A percentile compares a stretch with the other conserved stretches of the same genome.
phyloP scores from a whole-genome alignment of 2,797 vertebrate species.

The Triplophysa yarkandensis region DNA sequence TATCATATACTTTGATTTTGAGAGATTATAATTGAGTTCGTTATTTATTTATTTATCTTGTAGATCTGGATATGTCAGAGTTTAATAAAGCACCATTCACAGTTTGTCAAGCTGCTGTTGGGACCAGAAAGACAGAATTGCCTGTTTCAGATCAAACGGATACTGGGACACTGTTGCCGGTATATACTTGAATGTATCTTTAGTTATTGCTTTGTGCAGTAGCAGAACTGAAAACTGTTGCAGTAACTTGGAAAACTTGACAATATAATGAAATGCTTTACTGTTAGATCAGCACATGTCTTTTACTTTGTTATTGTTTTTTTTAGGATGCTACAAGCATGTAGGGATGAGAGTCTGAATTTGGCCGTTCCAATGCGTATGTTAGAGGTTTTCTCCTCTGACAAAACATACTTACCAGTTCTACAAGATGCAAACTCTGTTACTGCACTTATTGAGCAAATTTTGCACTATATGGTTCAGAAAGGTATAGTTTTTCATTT shows the following conservation, averaged over 20 bases:
- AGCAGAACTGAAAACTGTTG: neutral
- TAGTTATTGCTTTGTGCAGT: neutral
- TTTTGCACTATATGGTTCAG: constrained; percentile 98
- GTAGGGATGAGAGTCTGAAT: constrained; percentile 88
- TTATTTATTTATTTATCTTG: constrained; percentile 32
- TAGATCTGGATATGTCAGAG: constrained; percentile 97
- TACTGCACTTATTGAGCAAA: constrained; percentile 90
- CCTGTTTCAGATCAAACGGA: constrained; percentile 94
- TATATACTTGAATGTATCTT: constrained; percentile 31
- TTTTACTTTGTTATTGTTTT: neutral
- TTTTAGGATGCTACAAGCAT: constrained; percentile 85
- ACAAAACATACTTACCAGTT: constrained; percentile 87
- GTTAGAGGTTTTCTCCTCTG: constrained; percentile 94
- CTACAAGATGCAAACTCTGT: constrained; percentile 84
- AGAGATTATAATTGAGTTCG: neutral
- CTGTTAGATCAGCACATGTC: neutral
- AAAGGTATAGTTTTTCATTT: constrained; percentile 78
- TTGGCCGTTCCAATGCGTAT: constrained; percentile 96
- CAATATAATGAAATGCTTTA: neutral
- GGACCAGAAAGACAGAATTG: constrained; percentile 88
- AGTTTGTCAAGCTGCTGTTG: constrained; percentile 88
- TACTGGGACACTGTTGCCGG: constrained; percentile 87
- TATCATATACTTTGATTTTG: neutral
- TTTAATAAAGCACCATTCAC: constrained; percentile 88
- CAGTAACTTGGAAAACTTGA: neutral